phyloP scores from a whole-genome alignment of 2,113 vertebrate species.

The Regulus satrapa region DNA sequence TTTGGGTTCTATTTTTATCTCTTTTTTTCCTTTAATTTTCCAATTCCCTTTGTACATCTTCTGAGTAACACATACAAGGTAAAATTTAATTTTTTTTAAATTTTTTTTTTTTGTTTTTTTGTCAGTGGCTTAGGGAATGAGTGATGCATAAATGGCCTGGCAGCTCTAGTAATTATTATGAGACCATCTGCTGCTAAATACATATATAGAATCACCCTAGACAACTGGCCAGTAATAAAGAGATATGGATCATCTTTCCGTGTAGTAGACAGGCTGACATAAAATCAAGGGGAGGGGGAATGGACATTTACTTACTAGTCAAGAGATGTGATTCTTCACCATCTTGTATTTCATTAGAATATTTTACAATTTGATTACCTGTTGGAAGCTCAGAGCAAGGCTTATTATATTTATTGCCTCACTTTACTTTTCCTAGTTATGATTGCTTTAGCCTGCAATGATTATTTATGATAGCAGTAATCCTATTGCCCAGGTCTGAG shows the following conservation, averaged over 20 bases:
- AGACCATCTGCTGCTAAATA: not conserved
- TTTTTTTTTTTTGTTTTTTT: too few species aligned
- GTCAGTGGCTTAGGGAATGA: not conserved
- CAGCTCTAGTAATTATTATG: not conserved
- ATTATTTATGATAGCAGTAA: not conserved
- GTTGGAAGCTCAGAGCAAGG: not conserved
- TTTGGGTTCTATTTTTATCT: not conserved
- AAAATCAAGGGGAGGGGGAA: not conserved
- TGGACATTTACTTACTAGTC: not conserved
- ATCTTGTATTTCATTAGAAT: not conserved
- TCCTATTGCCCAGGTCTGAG: not conserved
- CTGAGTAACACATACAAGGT: not conserved
- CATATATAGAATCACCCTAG: not conserved
- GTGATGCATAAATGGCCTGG: not conserved
- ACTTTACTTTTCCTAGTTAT: not conserved
- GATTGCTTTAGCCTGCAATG: not conserved
- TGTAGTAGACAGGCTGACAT: not conserved
- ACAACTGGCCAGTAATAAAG: not conserved
- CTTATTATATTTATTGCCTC: not conserved
- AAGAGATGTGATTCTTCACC: not conserved
- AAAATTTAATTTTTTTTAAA: not conserved
- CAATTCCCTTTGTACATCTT: not conserved
- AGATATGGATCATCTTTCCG: not conserved
- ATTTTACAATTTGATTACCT: not conserved
- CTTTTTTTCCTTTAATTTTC: not conserved